Evolutionary conservation across 2,113 vertebrate species (phyloP), one percentile per base, ranked within the genome.

Genomic region (Tachysurus vachellii): DNA sequence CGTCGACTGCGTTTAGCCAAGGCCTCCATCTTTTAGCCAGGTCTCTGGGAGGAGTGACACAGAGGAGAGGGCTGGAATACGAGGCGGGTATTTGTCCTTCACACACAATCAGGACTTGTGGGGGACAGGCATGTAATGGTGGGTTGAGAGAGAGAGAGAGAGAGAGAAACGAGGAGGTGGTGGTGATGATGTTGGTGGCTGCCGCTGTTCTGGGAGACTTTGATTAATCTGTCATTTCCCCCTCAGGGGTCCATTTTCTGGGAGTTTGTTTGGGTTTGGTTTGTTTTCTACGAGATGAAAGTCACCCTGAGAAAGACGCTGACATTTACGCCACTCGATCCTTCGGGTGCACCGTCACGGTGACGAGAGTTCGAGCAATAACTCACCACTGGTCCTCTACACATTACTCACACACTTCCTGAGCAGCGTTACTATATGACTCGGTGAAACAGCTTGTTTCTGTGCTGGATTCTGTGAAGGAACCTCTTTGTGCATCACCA

Each of bases 1-100:
- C 87, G 85, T 91, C 87, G 73, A 62, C 87, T 80, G 71, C 44
- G 28, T 88, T 88, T 89, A 88, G 81, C 81, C 76, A 85, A 85
- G 73, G 87, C 84, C 87, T 87, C 83, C 83, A 88, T 89, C 88
- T 88, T 89, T 87, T 82, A 80, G 21, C 59, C 64, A 59, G 80
- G 66, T 61, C 76, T 68, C 80, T 66, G 83, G 68, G 59, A 36
- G 79, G 73, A 62, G 83, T 88, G 85, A 89, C 71, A 56, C 28
- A 36, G 71, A 79, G 86, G 71, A 87, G 85, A 84, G 23, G 75
- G 21, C 36, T n/a, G 73, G 87, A 89, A 89, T 88, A 73, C 57
- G 57, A 85, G 82, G 82, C 50, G 73, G 44, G 86, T 88, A 87
- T 82, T 85, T 87, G 83, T 88, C 71, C 82, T 87, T 84, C 88